Evolutionary conservation across 2,113 vertebrate species (phyloP), one percentile per base, ranked within the genome.

Genomic region (Anthoscopus minutus): DNA sequence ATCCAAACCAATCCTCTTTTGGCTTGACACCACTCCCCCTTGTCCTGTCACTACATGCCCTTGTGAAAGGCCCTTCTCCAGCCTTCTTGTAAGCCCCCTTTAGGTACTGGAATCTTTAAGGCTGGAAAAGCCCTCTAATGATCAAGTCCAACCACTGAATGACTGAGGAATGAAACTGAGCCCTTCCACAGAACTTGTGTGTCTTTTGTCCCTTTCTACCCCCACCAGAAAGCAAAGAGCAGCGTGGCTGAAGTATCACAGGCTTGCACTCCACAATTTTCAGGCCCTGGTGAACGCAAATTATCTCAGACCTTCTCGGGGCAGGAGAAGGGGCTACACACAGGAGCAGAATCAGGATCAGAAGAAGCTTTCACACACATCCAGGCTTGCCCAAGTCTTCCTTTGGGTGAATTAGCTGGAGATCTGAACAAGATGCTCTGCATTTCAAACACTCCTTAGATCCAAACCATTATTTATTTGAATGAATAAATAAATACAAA

Each of bases 401-500:
- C 66, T 83, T 65, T 15, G 60, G 31, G 35, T 40, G 20, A 71
- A 51, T 69, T 6, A 64, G 58, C 54, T 47, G 35, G 10, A 79
- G 58, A 50, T 53, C 31, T 67, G 42, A 86, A 51, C 27, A 51
- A 44, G 72, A 69, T 35, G 44, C 71, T 89, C 81, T 66, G 88
- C 53, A 78, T 66, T 94, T 93, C 86, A 93, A 91, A 93, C 30
- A 13, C 47, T 53, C 37, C 48, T 86, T 66, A 88, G 88, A 86
- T 83, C 44, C 64, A n/a, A 73, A 45, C 10, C 27, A 28, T 45
- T 48, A 15, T 96, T 96, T 96, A 96, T 96, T 96, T 82, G 84
- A 88, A 92, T 93, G 87, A 91, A 93, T 93, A 96, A 92, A 95
- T 83, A 86, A 85, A 88, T 92, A 82, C 7, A 96, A 91, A 95